phyloP scores from a whole-genome alignment of 2,113 vertebrate species.

The Okapia johnstoni region DNA sequence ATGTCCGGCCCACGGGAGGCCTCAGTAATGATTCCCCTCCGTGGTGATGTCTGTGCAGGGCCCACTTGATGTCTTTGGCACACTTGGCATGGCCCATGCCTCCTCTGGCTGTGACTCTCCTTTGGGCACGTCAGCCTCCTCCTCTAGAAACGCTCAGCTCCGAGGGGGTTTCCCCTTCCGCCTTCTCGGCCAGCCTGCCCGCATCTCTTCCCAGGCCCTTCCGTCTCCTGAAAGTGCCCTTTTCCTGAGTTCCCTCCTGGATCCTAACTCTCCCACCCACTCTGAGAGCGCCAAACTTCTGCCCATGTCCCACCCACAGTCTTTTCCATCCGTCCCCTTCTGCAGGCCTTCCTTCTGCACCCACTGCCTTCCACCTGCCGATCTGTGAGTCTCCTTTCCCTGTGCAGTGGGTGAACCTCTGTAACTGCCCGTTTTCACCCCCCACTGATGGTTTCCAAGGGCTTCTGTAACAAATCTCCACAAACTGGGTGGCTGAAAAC shows the following conservation, averaged over 20 bases:
- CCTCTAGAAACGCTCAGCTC: not conserved
- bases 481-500: not conserved
- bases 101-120: not conserved
- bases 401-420: not conserved
- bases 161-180: accelerated
- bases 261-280: accelerated
- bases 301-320: accelerated
- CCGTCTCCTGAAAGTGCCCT: not conserved
- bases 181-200: not conserved
- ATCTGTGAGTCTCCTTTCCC: not conserved
- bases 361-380: accelerated
- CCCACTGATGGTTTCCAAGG: not conserved
- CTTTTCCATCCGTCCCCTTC: not conserved
- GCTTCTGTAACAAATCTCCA: not conserved
- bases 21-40: not conserved
- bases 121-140: not conserved
- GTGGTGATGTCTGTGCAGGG: not conserved
- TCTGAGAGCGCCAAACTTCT: not conserved
- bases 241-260: accelerated
- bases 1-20: accelerated
- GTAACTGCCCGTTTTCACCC: not conserved
- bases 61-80: not conserved
- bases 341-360: not conserved
- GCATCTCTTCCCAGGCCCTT: not conserved
- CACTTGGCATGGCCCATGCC: too few species aligned